These are phyloP conservation scores for Idaea aversata DNA, from an alignment of 2,888 invertebrate species.

Conservation along the genomic window DNA sequence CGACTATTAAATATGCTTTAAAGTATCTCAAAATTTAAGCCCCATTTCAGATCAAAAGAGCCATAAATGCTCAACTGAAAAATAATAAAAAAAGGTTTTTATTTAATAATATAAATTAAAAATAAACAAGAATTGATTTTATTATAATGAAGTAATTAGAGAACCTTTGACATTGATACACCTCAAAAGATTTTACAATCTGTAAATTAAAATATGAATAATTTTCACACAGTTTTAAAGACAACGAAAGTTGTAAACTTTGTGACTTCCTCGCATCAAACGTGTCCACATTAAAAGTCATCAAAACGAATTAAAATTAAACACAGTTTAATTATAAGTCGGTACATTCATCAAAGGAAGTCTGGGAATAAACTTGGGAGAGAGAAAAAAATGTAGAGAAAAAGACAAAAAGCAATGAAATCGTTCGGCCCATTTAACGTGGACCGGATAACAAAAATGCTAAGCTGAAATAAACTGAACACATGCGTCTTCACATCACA, in stretches of 20 bases:
- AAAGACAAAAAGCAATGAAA: constrained; percentile 64
- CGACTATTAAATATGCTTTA: constrained; percentile 51
- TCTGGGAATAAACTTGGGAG: constrained; percentile 56
- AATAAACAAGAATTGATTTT: not conserved
- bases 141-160: not conserved
- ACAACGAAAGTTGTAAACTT: constrained; percentile 19
- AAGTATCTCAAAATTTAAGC: constrained; percentile 29
- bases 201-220: constrained; percentile 6
- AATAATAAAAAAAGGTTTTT: not conserved
- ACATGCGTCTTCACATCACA: constrained; percentile 70
- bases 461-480: constrained; percentile 75
- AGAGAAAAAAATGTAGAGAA: constrained; percentile 45
- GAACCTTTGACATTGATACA: not conserved
- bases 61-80: constrained; percentile 14
- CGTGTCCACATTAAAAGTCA: constrained; percentile 37
- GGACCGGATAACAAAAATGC: constrained; percentile 79
- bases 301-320: constrained; percentile 59
- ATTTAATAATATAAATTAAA: not conserved
- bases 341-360: constrained; percentile 69
- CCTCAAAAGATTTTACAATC: not conserved
- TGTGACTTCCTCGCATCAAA: constrained; percentile 11
- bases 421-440: constrained; percentile 77
- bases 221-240: constrained; percentile 10
- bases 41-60: constrained; percentile 23
- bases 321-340: constrained; percentile 37